A percentile compares a stretch with the other conserved stretches of the same genome.
Evolutionary conservation across 2,113 vertebrate genomes (phyloP).

Genomic region (Raja brachyura): DNA sequence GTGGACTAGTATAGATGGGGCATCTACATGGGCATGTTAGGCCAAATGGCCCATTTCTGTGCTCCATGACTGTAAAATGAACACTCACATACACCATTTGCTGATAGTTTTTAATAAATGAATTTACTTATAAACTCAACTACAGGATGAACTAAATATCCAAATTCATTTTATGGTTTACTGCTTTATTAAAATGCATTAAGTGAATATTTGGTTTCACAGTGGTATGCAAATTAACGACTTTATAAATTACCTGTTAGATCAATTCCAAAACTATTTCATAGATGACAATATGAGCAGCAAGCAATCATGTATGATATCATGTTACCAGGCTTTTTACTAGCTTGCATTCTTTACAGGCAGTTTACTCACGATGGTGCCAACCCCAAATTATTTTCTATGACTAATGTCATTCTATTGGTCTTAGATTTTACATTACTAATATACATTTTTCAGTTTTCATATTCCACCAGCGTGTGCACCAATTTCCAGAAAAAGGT

Average conservation of each 20-base stretch:
- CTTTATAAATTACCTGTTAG: neutral
- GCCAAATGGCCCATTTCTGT: too few species aligned
- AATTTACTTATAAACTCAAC: too few species aligned
- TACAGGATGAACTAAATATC: neutral
- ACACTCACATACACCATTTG: too few species aligned
- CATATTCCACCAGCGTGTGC: neutral
- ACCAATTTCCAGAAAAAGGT: too few species aligned
- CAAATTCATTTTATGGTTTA: neutral
- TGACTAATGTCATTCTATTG: neutral
- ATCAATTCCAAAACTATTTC: constrained; percentile 6
- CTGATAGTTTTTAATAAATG: too few species aligned
- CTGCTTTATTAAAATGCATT: neutral
- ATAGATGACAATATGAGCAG: neutral
- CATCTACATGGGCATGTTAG: too few species aligned
- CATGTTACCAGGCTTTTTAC: constrained; percentile 11
- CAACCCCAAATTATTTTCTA: neutral
- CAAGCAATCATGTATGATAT: neutral
- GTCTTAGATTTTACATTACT: neutral
- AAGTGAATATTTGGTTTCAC: neutral
- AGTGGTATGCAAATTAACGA: neutral
- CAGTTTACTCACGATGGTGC: neutral
- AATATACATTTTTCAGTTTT: neutral
- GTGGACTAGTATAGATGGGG: too few species aligned
- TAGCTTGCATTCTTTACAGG: neutral
- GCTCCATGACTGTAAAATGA: too few species aligned